A percentile compares a stretch with the other conserved stretches of the same genome.
These are phyloP conservation scores for Daphoenositta chrysoptera DNA, from an alignment of 2,113 vertebrate species.

Conservation along the genomic window DNA sequence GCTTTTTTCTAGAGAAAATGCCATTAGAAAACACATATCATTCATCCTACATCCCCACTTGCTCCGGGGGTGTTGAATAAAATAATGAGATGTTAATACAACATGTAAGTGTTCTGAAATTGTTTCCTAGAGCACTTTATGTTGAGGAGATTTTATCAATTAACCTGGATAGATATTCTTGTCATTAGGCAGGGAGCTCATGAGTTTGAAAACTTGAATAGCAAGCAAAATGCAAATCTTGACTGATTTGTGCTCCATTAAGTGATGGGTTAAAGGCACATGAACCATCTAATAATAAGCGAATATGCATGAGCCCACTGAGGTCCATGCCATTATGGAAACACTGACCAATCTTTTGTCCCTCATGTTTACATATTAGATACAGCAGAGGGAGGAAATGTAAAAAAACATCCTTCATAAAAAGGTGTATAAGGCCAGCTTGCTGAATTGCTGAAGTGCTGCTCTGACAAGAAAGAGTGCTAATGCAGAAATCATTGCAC, in stretches of 20 bases:
- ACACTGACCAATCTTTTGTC: background rate
- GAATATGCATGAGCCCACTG: background rate
- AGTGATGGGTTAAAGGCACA: background rate
- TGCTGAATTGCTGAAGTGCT: background rate
- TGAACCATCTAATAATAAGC: background rate
- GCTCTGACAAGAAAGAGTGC: background rate
- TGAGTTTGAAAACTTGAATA: constrained; percentile 7
- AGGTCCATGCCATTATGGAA: background rate
- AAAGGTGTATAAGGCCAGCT: background rate
- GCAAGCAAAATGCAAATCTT: constrained; percentile 52
- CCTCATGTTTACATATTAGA: background rate
- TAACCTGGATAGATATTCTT: constrained; percentile 47
- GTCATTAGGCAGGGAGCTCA: background rate
- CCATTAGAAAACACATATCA: background rate
- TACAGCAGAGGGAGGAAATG: background rate
- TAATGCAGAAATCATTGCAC: background rate
- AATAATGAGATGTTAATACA: constrained; percentile 43
- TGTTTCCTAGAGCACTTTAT: constrained; percentile 28
- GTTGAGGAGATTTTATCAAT: constrained; percentile 41
- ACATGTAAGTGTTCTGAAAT: constrained; percentile 15
- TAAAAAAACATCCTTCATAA: background rate
- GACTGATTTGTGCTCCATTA: background rate
- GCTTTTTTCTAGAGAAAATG: background rate
- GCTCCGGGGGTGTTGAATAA: background rate
- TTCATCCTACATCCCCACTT: background rate